A percentile compares a stretch with the other conserved stretches of the same genome.
Evolutionary conservation across 2,888 invertebrate species (phyloP).

Genomic region (Malthinus flaveolus): DNA sequence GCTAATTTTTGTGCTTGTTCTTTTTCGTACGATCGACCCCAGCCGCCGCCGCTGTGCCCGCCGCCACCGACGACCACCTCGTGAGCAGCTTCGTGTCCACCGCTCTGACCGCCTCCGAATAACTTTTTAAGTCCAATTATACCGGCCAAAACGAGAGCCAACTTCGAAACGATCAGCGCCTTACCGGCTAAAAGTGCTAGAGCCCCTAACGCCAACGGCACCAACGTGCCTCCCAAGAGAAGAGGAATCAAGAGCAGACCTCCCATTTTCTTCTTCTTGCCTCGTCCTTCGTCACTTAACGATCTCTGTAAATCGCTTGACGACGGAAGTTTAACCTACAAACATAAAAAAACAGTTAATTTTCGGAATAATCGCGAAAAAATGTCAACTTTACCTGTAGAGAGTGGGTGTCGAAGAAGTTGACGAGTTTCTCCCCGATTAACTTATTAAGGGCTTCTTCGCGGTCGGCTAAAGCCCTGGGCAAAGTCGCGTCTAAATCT

Average conservation of each 20-base stretch:
- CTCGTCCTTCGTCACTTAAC: slow-evolving; percentile 63
- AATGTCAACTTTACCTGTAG: slow-evolving; percentile 63
- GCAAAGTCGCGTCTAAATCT: slow-evolving; percentile 72
- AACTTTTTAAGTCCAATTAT: slow-evolving; percentile 86
- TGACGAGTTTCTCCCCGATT: slow-evolving; percentile 73
- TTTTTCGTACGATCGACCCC: slow-evolving; percentile 66
- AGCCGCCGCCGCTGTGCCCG: slow-evolving; percentile 63
- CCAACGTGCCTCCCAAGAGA: slow-evolving; percentile 77
- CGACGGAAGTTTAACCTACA: slow-evolving; percentile 74
- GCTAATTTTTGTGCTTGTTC: slow-evolving; percentile 61
- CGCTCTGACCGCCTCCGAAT: slow-evolving; percentile 63
- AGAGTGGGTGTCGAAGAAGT: slow-evolving; percentile 78
- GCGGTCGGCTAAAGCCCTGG: slow-evolving; percentile 72
- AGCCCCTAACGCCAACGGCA: slow-evolving; percentile 81
- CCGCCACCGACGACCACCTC: slow-evolving; percentile 67
- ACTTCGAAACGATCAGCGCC: slow-evolving; percentile 81
- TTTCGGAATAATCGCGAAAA: no score
- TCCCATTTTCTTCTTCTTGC: slow-evolving; percentile 72
- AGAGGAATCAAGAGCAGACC: slow-evolving; percentile 78
- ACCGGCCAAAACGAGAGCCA: slow-evolving; percentile 79
- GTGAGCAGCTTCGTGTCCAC: slow-evolving; percentile 66
- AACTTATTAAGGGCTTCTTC: slow-evolving; percentile 73
- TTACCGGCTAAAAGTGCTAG: slow-evolving; percentile 82
- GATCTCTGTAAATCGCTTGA: slow-evolving; percentile 66
- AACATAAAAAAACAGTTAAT: slow-evolving; percentile 28